Evolutionary conservation across 2,113 vertebrate species (phyloP).

Genomic region (Coracopsis vasa): DNA sequence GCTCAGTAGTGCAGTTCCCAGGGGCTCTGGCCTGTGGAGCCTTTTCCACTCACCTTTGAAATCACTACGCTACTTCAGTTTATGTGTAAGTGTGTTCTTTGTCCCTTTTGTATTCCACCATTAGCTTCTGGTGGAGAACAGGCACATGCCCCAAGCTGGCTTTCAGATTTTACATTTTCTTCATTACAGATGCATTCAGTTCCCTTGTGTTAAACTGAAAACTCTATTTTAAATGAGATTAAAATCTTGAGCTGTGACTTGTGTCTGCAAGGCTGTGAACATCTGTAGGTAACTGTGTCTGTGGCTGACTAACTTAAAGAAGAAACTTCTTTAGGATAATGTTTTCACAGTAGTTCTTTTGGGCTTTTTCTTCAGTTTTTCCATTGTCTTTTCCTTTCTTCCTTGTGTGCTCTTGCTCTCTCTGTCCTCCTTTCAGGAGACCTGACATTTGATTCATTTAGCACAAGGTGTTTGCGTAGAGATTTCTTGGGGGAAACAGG

Average conservation of each 20-base stretch:
- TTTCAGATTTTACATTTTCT: neutral
- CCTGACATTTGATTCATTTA: neutral
- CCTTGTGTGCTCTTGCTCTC: neutral
- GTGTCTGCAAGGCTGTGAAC: neutral
- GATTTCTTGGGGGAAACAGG: neutral
- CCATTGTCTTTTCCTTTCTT: neutral
- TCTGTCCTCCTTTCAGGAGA: neutral
- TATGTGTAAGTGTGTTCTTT: neutral
- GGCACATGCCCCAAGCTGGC: neutral
- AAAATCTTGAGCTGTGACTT: neutral
- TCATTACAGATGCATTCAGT: neutral
- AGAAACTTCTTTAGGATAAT: neutral
- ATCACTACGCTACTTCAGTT: neutral
- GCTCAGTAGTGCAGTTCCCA: neutral
- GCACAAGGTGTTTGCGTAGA: neutral
- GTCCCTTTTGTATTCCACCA: neutral
- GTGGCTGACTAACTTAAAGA: neutral
- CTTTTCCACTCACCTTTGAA: neutral
- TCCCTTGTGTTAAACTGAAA: neutral
- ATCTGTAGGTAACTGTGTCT: neutral
- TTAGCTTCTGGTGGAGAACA: neutral
- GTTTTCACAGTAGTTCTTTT: neutral
- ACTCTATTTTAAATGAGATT: neutral
- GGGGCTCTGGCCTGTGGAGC: neutral
- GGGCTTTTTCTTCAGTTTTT: fast-evolving